Conservation (phyloP, 2,888 invertebrate genomes). For the Drosophila ustulata region DNA sequence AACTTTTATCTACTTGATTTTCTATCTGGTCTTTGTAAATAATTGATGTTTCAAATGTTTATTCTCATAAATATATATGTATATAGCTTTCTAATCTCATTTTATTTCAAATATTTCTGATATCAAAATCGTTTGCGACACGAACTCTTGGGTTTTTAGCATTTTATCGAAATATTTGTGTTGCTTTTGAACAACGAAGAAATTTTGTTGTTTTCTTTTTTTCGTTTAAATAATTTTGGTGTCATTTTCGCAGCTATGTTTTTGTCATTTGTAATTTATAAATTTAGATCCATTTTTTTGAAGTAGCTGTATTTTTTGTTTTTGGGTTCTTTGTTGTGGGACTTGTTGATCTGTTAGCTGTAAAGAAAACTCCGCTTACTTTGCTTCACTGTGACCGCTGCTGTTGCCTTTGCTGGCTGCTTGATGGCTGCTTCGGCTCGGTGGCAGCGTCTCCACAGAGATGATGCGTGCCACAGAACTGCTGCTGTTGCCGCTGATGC, state of each 20-base stretch:
- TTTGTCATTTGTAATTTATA: neutral
- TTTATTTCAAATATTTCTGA: too few species aligned
- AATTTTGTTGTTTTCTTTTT: neutral
- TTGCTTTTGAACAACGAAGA: conserved; percentile 1
- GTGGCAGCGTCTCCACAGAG: conserved; percentile 26
- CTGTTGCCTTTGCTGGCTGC: conserved; percentile 27
- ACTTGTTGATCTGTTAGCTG: conserved; percentile 13
- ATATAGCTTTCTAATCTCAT: too few species aligned
- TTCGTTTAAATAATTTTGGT: neutral
- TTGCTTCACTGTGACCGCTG: conserved; percentile 37
- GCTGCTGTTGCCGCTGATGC: neutral
- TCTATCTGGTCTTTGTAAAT: too few species aligned
- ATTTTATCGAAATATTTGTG: neutral
- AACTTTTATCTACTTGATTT: too few species aligned
- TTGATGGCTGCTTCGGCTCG: conserved; percentile 12
- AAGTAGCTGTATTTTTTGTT: neutral
- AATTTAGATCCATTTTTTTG: neutral
- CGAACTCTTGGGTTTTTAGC: too few species aligned
- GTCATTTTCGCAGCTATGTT: too few species aligned
- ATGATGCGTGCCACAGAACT: conserved; percentile 9
- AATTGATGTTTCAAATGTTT: too few species aligned
- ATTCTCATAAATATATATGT: too few species aligned
- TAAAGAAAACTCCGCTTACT: conserved; percentile 61
- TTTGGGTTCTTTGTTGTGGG: neutral
- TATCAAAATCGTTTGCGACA: too few species aligned